A percentile compares a stretch with the other conserved stretches of the same genome.
Conservation (phyloP, 2,888 invertebrate species). For the Caenorhabditis japonica region DNA sequence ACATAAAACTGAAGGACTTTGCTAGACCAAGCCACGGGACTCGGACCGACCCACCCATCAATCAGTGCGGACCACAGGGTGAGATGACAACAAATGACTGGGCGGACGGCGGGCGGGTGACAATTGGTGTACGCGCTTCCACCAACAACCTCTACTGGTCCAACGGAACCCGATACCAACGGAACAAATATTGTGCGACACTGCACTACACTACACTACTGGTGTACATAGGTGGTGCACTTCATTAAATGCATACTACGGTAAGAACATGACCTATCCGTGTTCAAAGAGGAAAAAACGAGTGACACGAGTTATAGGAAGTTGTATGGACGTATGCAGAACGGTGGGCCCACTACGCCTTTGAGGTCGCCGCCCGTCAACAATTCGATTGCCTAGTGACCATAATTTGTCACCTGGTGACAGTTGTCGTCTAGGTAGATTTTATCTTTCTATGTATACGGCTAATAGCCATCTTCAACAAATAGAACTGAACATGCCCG, state of each 20-base stretch:
- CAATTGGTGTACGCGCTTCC: no score
- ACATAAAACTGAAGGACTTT: conserved; percentile 39
- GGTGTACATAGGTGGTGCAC: conserved; percentile 17
- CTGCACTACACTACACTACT: conserved; percentile 4
- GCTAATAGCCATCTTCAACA: no score
- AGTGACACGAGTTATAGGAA: no score
- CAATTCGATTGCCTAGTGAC: not conserved
- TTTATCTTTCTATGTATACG: no score
- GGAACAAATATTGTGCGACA: conserved; percentile 29
- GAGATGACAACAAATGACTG: conserved; percentile 36
- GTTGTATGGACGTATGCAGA: no score
- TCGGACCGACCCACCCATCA: conserved; percentile 32
- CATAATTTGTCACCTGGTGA: conserved; percentile 44
- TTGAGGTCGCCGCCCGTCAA: conserved; percentile 20
- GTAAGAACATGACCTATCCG: no score
- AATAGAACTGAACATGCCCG: no score
- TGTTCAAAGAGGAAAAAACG: no score
- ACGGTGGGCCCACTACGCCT: conserved; percentile 10
- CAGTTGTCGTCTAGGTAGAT: conserved; percentile 19
- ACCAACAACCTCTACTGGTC: no score
- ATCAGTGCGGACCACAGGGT: conserved; percentile 28
- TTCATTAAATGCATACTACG: no score
- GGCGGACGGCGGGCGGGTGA: conserved; percentile 15
- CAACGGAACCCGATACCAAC: conserved; percentile 31
- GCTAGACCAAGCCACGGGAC: no score